These are phyloP conservation scores for Pachymerium ferrugineum DNA, from an alignment of 2,888 invertebrate genomes.

Conservation along the genomic window DNA sequence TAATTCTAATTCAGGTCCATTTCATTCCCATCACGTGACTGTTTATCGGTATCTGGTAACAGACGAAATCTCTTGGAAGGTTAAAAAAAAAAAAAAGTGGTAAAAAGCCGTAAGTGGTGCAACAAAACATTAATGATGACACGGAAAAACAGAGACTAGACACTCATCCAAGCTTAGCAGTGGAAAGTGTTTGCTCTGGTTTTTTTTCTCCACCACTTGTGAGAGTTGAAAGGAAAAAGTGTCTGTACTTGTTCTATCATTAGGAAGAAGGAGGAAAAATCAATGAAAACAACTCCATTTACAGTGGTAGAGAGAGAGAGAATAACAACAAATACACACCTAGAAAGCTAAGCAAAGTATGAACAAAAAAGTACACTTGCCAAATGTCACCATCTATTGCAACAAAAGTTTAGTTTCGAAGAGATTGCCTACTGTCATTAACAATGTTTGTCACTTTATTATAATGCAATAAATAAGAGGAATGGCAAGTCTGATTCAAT, in stretches of 20 bases:
- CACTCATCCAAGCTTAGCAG: constrained; percentile 17
- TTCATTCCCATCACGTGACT: background rate
- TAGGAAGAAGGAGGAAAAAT: constrained; percentile 20
- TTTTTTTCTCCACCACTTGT: constrained; percentile 17
- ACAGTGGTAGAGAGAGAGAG: background rate
- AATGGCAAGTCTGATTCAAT: no score
- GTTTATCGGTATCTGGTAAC: background rate
- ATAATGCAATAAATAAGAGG: no score
- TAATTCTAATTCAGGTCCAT: background rate
- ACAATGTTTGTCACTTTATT: no score
- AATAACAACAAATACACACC: constrained; percentile 1
- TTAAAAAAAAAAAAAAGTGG: background rate
- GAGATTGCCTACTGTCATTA: no score
- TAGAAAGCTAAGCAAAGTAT: background rate
- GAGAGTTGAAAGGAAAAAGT: constrained; percentile 20
- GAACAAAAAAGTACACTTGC: no score
- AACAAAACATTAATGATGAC: constrained; percentile 21
- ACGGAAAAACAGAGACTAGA: constrained; percentile 14
- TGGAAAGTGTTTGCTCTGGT: constrained; percentile 19
- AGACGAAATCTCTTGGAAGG: background rate
- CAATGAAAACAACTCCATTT: background rate
- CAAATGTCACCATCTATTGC: no score
- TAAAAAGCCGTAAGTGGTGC: background rate
- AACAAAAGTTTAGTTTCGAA: no score
- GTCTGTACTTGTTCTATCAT: constrained; percentile 23